phyloP scores from a whole-genome alignment of 2,888 invertebrate species.

The Exocentrus adspersus region DNA sequence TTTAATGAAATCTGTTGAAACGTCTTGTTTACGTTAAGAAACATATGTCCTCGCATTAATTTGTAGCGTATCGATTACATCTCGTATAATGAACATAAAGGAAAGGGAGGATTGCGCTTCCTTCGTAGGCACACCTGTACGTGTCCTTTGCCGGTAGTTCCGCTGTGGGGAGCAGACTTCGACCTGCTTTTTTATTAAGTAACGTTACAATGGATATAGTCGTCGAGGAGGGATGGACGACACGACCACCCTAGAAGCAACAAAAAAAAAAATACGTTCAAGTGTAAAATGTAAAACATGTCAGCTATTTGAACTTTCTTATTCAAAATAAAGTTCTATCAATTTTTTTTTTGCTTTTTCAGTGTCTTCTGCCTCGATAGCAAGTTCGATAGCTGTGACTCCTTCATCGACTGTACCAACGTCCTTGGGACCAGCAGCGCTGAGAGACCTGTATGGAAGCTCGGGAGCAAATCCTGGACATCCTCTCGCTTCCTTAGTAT shows the following conservation, averaged over 20 bases:
- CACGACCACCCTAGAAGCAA: constrained; percentile 28
- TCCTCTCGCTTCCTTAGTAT: constrained; percentile 77
- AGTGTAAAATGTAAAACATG: too few relatives aligned
- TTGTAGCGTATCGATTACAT: constrained; percentile 34
- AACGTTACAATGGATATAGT: constrained; percentile 15
- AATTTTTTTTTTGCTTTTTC: too few relatives aligned
- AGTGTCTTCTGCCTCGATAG: constrained; percentile 47
- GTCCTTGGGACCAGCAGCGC: constrained; percentile 60
- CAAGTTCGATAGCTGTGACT: constrained; percentile 62
- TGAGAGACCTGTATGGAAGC: constrained; percentile 62
- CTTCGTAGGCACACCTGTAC: constrained; percentile 33
- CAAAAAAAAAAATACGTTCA: too few relatives aligned
- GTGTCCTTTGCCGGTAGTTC: constrained; percentile 25
- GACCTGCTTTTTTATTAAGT: constrained; percentile 24
- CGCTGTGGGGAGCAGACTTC: constrained; percentile 23
- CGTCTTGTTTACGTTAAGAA: constrained; percentile 52
- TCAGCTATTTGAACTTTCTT: too few relatives aligned
- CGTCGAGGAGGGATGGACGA: too few relatives aligned
- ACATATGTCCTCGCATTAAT: constrained; percentile 51
- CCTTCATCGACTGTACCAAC: constrained; percentile 56
- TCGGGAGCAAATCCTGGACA: constrained; percentile 65
- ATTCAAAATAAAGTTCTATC: too few relatives aligned
- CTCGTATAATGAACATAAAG: constrained; percentile 33
- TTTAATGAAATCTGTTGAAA: constrained; percentile 56
- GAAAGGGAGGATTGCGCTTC: constrained; percentile 29